Evolutionary conservation across 1,140 invertebrate genomes (phyloP), one percentile per base, ranked within the genome.

Genomic region (Drosophila rhopaloa): DNA sequence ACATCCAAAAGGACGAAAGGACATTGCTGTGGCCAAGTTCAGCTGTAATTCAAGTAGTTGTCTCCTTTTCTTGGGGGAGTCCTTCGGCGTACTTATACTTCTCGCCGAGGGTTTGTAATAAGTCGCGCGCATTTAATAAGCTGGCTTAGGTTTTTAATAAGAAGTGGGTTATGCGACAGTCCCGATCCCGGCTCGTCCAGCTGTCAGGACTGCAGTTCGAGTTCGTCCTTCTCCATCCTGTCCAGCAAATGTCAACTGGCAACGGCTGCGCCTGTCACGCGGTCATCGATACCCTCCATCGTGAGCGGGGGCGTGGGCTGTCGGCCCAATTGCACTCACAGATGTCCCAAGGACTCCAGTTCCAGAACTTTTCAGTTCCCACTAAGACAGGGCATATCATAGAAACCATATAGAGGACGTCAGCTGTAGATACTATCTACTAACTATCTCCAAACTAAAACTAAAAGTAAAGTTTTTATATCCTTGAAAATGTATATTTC

Each of bases 141-240:
- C 83, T 65, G 83, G 83, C 83, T 86, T 88, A 88, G 79, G 83
- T 86, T 88, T 86, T 86, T 83, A 86, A 88, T 83, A 83, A 83
- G 83, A 88, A 88, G 58, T 86, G 56, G 53, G 61, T 75, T 86
- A 79, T 76, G 76, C 78, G 79, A 48, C 56, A 60, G 51, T 57
- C 27, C 48, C 59, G 59, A 48, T 51, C 53, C 81, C 48, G 70
- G 46, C 37, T 88, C 66, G 55, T 88, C 65, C 82, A 86, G 82
- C 82, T 86, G 82, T 86, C 82, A 86, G 68, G 43, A 29, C 44
- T 61, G 55, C 58, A 19, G 61, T 60, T 44, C 24, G 67, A 27
- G 58, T 60, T 44, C 24, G 67, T 68, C 38, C 56, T 38, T 50
- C 40, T 48, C 56, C 41, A 24, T 60, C 55, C 44, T 73, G 67